Evolutionary conservation across 2,888 invertebrate genomes (phyloP).

Genomic region (Drosophila neoperkinsi): DNA sequence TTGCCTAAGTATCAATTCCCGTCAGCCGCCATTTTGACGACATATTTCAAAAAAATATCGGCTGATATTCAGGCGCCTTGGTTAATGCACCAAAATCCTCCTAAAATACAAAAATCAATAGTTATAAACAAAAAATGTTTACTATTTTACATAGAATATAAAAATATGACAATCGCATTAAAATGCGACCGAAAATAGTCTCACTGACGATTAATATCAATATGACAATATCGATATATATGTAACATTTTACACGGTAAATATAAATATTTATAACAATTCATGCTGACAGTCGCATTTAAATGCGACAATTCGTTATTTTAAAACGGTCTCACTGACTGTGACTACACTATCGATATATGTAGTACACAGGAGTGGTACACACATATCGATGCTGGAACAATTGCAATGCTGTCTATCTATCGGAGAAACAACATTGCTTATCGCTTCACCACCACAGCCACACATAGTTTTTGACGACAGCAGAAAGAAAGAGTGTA

Average conservation of each 20-base stretch:
- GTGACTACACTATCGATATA: background rate
- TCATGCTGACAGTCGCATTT: background rate
- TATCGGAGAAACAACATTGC: slow-evolving; percentile 13
- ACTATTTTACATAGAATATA: background rate
- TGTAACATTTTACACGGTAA: background rate
- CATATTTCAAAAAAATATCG: slow-evolving; percentile 36
- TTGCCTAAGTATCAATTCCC: slow-evolving; percentile 4
- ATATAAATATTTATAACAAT: background rate
- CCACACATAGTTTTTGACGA: slow-evolving; percentile 54
- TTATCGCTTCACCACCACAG: slow-evolving; percentile 48
- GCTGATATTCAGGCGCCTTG: background rate
- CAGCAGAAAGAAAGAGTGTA: slow-evolving; percentile 54
- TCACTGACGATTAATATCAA: background rate
- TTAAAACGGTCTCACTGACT: background rate
- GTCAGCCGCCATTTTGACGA: slow-evolving; percentile 44
- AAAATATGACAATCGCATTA: background rate
- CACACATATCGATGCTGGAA: slow-evolving; percentile 2
- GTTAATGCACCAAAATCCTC: background rate
- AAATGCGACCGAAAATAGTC: background rate
- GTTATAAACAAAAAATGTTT: background rate
- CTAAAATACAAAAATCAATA: background rate
- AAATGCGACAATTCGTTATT: background rate
- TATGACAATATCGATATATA: background rate
- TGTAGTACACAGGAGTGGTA: background rate
- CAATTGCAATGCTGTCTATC: slow-evolving; percentile 9